A percentile compares a stretch with the other conserved stretches of the same genome.
phyloP scores from a whole-genome alignment of 2,888 invertebrate species.

The Leptopterna dolabrata region DNA sequence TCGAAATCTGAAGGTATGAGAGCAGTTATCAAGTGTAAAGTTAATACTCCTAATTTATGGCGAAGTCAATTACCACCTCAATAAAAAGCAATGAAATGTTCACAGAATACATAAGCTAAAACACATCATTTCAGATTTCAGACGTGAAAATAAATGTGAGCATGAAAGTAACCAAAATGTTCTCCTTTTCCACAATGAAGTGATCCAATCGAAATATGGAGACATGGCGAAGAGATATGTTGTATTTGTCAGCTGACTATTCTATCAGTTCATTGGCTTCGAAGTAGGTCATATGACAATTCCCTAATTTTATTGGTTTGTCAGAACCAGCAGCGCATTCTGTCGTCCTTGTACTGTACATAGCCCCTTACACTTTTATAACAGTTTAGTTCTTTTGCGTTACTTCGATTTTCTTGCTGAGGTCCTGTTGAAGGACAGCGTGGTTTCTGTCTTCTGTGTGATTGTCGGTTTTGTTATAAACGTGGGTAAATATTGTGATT shows the following conservation, averaged over 20 bases:
- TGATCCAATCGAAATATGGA: neutral
- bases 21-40: too few species aligned
- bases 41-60: too few species aligned
- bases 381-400: neutral
- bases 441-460: too few species aligned
- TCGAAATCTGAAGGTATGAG: too few species aligned
- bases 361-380: neutral
- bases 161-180: neutral
- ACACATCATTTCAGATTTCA: too few species aligned
- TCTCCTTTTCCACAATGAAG: neutral
- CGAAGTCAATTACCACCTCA: too few species aligned
- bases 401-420: neutral
- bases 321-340: neutral
- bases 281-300: neutral
- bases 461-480: too few species aligned
- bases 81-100: too few species aligned
- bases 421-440: neutral
- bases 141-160: too few species aligned
- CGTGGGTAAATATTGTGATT: too few species aligned
- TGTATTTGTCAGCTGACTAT: neutral
- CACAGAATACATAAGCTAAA: too few species aligned
- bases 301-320: neutral
- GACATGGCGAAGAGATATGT: neutral
- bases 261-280: neutral
- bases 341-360: too few species aligned